These are phyloP conservation scores for Glyptemys insculpta DNA, from an alignment of 2,797 vertebrate species.

Conservation along the genomic window DNA sequence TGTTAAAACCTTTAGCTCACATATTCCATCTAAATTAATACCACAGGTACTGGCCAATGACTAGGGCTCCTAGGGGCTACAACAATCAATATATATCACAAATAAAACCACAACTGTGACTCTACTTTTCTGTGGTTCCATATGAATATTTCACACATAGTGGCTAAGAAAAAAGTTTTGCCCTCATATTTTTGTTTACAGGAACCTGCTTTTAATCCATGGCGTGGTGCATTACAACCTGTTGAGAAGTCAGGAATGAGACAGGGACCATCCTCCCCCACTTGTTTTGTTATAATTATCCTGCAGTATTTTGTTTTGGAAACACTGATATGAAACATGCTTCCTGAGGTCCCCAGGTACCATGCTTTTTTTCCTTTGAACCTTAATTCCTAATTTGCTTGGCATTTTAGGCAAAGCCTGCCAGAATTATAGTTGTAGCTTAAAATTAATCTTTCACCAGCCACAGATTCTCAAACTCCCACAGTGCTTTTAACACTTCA, in stretches of 20 bases:
- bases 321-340: neutral
- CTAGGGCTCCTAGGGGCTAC: neutral
- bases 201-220: neutral
- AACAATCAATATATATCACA: neutral
- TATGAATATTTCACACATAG: neutral
- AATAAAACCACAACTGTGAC: neutral
- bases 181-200: neutral
- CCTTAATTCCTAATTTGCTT: neutral
- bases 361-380: neutral
- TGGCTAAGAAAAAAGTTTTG: neutral
- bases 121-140: neutral
- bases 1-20: no score
- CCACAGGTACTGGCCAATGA: no score
- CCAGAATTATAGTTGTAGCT: neutral
- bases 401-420: neutral
- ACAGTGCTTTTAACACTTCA: rapidly evolving
- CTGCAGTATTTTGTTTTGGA: neutral
- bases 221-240: neutral
- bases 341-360: neutral
- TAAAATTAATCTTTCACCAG: neutral
- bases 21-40: no score
- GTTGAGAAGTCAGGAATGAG: neutral
- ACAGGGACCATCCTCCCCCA: neutral
- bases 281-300: neutral
- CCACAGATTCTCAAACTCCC: neutral